These are phyloP conservation scores for Antennarius maculatus DNA, from an alignment of 2,797 vertebrate species.

Conservation along the genomic window DNA sequence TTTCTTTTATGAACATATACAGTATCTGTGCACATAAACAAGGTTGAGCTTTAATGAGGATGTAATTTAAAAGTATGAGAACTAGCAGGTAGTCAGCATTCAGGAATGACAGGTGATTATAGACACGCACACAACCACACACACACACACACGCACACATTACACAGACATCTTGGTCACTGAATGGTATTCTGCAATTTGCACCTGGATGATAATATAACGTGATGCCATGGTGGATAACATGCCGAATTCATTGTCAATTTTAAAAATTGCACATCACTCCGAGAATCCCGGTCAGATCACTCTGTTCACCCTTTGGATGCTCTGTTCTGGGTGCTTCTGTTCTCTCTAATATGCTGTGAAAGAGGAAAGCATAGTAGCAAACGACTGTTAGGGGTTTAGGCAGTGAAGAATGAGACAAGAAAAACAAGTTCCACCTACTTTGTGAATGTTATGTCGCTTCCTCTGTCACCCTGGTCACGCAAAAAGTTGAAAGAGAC, in stretches of 20 bases:
- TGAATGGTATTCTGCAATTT: no score
- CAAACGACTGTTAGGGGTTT: constrained; percentile 2
- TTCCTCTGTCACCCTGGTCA: constrained; percentile 15
- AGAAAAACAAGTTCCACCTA: constrained; percentile 18
- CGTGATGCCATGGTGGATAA: no score
- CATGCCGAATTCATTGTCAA: no score
- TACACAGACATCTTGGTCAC: background rate
- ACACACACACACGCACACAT: background rate
- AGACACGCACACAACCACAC: background rate
- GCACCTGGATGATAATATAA: no score
- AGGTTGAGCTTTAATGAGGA: background rate
- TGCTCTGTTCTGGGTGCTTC: background rate
- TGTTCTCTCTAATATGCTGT: background rate
- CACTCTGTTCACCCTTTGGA: background rate
- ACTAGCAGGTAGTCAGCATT: background rate
- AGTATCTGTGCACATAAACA: background rate
- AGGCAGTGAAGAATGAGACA: constrained; percentile 16
- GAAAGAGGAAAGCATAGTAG: background rate
- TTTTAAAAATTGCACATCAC: background rate
- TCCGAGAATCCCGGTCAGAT: background rate
- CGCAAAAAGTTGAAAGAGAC: constrained; percentile 2
- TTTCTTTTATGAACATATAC: background rate
- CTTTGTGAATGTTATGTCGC: constrained; percentile 20
- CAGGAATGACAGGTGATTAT: background rate
- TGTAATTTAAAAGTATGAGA: constrained; percentile 3